A percentile compares a stretch with the other conserved stretches of the same genome.
phyloP scores from a whole-genome alignment of 2,797 vertebrate species.

The Semaprochilodus insignis region DNA sequence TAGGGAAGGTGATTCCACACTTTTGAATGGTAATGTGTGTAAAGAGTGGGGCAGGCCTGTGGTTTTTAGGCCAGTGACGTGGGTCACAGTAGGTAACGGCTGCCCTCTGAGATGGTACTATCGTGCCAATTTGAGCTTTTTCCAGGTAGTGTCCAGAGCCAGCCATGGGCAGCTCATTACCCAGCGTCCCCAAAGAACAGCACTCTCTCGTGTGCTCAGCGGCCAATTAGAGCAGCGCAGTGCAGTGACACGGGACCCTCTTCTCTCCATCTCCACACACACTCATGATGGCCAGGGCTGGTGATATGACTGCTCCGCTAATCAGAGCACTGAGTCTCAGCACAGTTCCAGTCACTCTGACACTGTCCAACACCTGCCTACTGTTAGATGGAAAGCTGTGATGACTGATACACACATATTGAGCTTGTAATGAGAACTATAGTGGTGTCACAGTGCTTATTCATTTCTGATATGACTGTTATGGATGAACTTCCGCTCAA shows the following conservation, averaged over 20 bases:
- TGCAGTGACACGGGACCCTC: background rate
- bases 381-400: slow-evolving; percentile 7
- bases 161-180: slow-evolving; percentile 40
- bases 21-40: slow-evolving; percentile 1
- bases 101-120: slow-evolving; percentile 35
- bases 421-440: slow-evolving; percentile 38
- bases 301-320: slow-evolving; percentile 35
- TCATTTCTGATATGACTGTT: slow-evolving; percentile 34
- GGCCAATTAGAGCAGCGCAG: slow-evolving; percentile 55
- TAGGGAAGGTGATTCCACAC: background rate
- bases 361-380: slow-evolving; percentile 38
- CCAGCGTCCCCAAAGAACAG: slow-evolving; percentile 48
- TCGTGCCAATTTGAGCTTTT: slow-evolving; percentile 45
- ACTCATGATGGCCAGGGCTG: slow-evolving; percentile 41
- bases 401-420: slow-evolving; percentile 32
- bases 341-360: slow-evolving; percentile 37
- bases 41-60: background rate
- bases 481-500: slow-evolving; percentile 18
- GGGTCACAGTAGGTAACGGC: slow-evolving; percentile 12
- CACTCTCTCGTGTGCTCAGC: slow-evolving; percentile 34
- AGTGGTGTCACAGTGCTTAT: background rate
- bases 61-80: slow-evolving; percentile 48
- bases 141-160: slow-evolving; percentile 29
- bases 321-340: slow-evolving; percentile 41
- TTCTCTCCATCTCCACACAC: slow-evolving; percentile 37